phyloP scores from a whole-genome alignment of 2,113 vertebrate species.

The Eurystomus gularis region DNA sequence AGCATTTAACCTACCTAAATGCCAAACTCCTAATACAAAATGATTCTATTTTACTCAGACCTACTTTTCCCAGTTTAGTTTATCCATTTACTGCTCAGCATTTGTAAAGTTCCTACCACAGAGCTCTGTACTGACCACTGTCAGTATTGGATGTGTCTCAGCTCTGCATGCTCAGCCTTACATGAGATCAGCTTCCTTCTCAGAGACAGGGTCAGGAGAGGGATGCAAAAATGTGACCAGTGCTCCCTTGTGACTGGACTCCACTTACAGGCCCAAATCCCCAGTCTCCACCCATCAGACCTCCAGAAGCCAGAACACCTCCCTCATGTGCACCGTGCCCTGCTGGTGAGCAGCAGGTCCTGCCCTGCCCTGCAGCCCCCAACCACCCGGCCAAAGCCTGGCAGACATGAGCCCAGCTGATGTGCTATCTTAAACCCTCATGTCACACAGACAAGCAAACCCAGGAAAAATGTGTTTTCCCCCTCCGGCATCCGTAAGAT shows the following conservation, averaged over 20 bases:
- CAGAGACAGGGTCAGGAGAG: no score
- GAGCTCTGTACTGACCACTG: background rate
- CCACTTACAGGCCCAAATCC: background rate
- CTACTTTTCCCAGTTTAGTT: no score
- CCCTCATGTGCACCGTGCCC: no score
- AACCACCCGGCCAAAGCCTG: no score
- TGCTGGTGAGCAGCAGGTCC: no score
- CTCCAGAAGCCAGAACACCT: no score
- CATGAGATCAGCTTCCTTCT: background rate
- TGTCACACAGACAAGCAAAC: background rate
- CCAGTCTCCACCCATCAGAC: accelerated
- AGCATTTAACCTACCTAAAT: background rate
- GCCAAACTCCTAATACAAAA: background rate
- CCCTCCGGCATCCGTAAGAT: background rate
- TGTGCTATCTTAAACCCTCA: background rate
- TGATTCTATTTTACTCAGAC: background rate
- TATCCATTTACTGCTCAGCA: background rate
- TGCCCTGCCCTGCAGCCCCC: background rate
- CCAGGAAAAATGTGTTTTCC: no score
- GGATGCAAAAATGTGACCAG: no score
- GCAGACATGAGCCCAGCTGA: background rate
- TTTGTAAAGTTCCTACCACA: background rate
- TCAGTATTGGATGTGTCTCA: background rate
- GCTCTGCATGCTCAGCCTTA: background rate
- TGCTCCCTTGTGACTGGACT: background rate